A percentile compares a stretch with the other conserved stretches of the same genome.
Evolutionary conservation across 1,140 invertebrate species (phyloP).

Genomic region (Megathymus violae): DNA sequence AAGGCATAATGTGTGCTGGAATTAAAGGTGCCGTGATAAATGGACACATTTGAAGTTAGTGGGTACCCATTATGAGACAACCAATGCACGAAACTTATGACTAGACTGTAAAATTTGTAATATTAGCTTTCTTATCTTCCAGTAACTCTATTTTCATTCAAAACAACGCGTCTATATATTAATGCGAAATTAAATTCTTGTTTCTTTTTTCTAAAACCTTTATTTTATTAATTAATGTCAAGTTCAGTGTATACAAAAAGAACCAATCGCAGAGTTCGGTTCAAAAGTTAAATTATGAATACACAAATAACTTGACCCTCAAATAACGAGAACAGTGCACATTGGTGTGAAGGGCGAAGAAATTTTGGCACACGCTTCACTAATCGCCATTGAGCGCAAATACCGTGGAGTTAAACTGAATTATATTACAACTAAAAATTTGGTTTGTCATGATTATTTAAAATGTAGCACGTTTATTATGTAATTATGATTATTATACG

Average conservation of each 20-base stretch:
- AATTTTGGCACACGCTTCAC: slow-evolving; percentile 69
- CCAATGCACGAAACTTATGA: slow-evolving; percentile 15
- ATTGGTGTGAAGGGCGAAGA: slow-evolving; percentile 68
- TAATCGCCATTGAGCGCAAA: slow-evolving; percentile 50
- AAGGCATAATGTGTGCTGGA: slow-evolving; percentile 63
- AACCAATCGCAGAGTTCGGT: background rate
- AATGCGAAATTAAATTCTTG: no score
- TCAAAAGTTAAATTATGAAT: slow-evolving; percentile 27
- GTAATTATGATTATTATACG: background rate
- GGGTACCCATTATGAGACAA: slow-evolving; percentile 19
- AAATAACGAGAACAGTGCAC: slow-evolving; percentile 68
- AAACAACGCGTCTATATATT: no score
- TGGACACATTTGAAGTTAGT: slow-evolving; percentile 43
- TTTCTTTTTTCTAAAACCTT: no score
- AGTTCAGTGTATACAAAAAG: no score
- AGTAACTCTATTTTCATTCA: no score
- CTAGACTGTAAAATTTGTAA: no score
- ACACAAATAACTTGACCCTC: slow-evolving; percentile 75
- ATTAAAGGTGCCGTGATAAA: slow-evolving; percentile 75
- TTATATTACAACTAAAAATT: slow-evolving; percentile 18
- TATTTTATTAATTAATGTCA: no score
- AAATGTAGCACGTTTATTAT: no score
- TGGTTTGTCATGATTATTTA: no score
- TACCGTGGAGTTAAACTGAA: slow-evolving; percentile 30
- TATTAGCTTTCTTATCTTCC: no score